These are phyloP conservation scores for Lepus americanus DNA, from an alignment of 2,113 vertebrate genomes.

Conservation along the genomic window DNA sequence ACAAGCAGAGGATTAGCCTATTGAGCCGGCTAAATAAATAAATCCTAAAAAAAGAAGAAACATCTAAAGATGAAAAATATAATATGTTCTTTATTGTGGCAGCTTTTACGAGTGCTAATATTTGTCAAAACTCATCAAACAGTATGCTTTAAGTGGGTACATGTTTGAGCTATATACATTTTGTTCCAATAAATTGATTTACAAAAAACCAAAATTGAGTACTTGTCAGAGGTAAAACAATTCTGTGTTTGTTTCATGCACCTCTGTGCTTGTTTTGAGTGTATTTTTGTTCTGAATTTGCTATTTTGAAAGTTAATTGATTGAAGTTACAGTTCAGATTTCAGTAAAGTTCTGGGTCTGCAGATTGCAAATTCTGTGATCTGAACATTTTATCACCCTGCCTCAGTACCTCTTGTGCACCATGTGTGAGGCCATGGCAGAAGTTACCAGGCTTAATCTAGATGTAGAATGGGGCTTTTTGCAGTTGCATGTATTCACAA, in stretches of 20 bases:
- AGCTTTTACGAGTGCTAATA: neutral
- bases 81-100: neutral
- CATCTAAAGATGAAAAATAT: neutral
- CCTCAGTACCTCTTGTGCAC: neutral
- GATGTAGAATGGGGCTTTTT: neutral
- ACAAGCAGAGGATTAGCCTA: no score
- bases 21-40: no score
- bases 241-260: neutral
- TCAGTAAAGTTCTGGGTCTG: neutral
- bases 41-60: neutral
- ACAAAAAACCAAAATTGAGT: neutral
- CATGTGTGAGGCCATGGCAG: neutral
- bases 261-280: neutral
- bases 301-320: neutral
- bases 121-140: neutral
- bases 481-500: neutral
- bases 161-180: neutral
- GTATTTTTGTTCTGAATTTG: neutral
- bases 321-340: neutral
- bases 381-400: neutral
- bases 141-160: neutral
- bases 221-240: neutral
- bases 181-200: neutral
- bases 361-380: neutral
- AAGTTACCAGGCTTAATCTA: neutral